phyloP scores from a whole-genome alignment of 1,140 invertebrate genomes.

The Brachionus paranguensis region DNA sequence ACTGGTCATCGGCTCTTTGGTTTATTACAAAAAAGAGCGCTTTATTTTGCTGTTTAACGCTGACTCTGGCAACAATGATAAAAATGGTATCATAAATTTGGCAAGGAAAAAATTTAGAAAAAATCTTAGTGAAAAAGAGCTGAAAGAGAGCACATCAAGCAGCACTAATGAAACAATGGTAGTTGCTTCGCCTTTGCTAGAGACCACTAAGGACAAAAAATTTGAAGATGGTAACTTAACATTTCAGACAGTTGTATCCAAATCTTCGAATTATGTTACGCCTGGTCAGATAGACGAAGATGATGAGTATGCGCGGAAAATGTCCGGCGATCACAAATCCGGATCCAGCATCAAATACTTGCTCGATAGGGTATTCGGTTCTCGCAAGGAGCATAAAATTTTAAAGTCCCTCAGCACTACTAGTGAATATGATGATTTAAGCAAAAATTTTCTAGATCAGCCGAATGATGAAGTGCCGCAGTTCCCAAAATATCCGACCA shows the following conservation, averaged over 20 bases:
- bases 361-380: neutral
- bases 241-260: constrained; percentile 4
- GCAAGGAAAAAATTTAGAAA: constrained; percentile 1
- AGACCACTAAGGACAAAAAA: neutral
- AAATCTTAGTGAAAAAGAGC: neutral
- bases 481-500: constrained; percentile 13
- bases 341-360: neutral
- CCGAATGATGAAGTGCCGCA: neutral
- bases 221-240: neutral
- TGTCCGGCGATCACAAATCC: neutral
- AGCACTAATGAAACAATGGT: constrained; percentile 16
- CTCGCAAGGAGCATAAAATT: neutral
- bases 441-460: neutral
- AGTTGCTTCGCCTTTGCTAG: neutral
- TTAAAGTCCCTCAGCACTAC: neutral
- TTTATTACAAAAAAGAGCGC: constrained; percentile 9
- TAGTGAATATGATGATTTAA: constrained; percentile 19
- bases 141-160: neutral
- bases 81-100: neutral
- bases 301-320: neutral
- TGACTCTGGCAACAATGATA: neutral
- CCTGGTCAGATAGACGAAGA: constrained; percentile 3
- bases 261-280: neutral
- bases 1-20: neutral
- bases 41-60: neutral